These are phyloP conservation scores for Calosoma granatense DNA, from an alignment of 1,140 invertebrate genomes.

Conservation along the genomic window DNA sequence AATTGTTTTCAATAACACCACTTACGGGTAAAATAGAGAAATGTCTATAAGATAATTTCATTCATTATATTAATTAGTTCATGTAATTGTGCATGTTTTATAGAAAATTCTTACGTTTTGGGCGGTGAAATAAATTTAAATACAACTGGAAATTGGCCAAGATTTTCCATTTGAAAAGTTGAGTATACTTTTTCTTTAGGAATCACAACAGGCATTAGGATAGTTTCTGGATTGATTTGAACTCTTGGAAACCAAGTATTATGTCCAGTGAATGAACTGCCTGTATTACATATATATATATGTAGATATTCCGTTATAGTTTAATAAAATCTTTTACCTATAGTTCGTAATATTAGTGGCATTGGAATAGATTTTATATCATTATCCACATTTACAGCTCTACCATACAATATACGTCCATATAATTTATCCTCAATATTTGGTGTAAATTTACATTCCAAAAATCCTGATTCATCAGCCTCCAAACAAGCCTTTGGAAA, in stretches of 20 bases:
- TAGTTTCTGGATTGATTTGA: background rate
- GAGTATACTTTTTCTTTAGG: background rate
- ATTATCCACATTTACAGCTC: background rate
- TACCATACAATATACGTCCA: background rate
- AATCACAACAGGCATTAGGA: background rate
- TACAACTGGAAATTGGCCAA: background rate
- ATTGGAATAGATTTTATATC: background rate
- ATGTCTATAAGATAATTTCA: background rate
- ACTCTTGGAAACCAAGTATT: background rate
- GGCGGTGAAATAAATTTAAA: background rate
- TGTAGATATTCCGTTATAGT: background rate
- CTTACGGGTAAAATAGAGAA: background rate
- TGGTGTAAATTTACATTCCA: background rate
- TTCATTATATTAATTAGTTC: background rate
- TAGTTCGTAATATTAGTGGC: background rate
- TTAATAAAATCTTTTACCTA: background rate
- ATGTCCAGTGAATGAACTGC: background rate
- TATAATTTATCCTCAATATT: background rate
- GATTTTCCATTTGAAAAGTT: background rate
- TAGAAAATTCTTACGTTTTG: background rate
- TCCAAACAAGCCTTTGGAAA: background rate
- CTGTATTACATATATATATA: background rate
- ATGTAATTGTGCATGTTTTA: background rate
- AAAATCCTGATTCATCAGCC: background rate
- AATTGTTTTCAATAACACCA: background rate